Evolutionary conservation across 2,797 vertebrate species (phyloP).

Genomic region (Gymnodraco acuticeps): DNA sequence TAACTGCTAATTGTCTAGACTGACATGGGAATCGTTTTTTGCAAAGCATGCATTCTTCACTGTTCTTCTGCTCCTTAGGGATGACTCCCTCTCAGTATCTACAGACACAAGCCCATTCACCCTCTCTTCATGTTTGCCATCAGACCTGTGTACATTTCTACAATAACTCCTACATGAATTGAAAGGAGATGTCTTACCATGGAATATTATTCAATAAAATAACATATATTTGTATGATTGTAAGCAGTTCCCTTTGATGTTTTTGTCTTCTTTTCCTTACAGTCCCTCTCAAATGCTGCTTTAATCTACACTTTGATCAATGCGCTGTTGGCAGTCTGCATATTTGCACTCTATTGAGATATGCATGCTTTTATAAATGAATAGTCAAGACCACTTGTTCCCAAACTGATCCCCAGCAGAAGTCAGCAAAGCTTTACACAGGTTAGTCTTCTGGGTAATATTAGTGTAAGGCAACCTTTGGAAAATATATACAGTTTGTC

Average conservation of each 20-base stretch:
- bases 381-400: background rate
- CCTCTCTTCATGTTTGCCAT: constrained; percentile 72
- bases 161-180: constrained; percentile 74
- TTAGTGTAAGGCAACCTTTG: too few species aligned
- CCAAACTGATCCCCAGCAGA: too few species aligned
- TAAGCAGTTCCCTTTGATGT: constrained; percentile 63
- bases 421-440: too few species aligned
- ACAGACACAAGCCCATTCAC: constrained; percentile 71
- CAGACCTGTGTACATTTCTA: constrained; percentile 83
- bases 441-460: too few species aligned
- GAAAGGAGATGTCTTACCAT: constrained; percentile 80
- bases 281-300: background rate
- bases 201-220: constrained; percentile 86
- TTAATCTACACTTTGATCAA: background rate
- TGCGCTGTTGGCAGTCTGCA: background rate
- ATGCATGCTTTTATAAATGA: constrained; percentile 1
- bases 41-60: constrained; percentile 79
- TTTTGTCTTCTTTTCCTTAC: constrained; percentile 19
- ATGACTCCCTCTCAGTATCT: constrained; percentile 68
- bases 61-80: constrained; percentile 64
- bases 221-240: constrained; percentile 90
- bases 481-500: too few species aligned
- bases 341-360: constrained; percentile 6
- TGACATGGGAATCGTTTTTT: constrained; percentile 51
- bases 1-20: constrained; percentile 53